Percentiles rank a stretch among this genome's conserved stretches.
Conservation (phyloP, 1,140 invertebrate genomes). For the Mesaphorura yosii region DNA sequence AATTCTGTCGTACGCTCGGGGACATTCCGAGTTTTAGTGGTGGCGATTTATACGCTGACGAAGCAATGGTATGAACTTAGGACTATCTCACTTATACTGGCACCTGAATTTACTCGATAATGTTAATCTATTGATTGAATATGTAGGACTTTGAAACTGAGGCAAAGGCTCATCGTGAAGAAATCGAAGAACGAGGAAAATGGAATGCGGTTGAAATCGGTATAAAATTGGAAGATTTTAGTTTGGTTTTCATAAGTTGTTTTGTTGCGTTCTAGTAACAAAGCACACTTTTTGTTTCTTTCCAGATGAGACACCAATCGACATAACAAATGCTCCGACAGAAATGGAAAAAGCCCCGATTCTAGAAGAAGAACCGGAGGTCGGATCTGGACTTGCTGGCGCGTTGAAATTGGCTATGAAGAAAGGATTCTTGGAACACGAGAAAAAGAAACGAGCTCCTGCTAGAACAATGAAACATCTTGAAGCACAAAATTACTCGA, state of each 20-base stretch:
- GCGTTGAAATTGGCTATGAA: conserved; percentile 84
- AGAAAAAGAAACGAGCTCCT: conserved; percentile 56
- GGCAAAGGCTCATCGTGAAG: conserved; percentile 32
- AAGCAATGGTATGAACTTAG: conserved; percentile 58
- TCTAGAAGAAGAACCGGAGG: conserved; percentile 86
- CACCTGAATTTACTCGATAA: conserved; percentile 3
- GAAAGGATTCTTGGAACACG: conserved; percentile 87
- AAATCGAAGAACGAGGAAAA: conserved; percentile 43
- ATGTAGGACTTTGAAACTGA: conserved; percentile 50
- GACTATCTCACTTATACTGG: too few species aligned
- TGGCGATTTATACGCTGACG: conserved; percentile 72
- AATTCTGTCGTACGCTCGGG: conserved; percentile 90
- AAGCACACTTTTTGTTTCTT: conserved; percentile 16
- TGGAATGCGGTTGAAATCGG: conserved; percentile 62
- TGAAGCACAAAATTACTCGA: conserved; percentile 85
- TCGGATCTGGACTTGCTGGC: conserved; percentile 81
- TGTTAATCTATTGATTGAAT: conserved; percentile 4
- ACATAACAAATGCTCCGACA: conserved; percentile 26
- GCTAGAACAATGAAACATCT: conserved; percentile 62
- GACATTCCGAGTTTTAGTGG: conserved; percentile 83
- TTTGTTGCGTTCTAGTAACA: too few species aligned
- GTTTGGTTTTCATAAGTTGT: background rate
- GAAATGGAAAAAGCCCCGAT: conserved; percentile 53
- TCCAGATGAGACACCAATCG: conserved; percentile 34
- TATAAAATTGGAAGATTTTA: conserved; percentile 25